A percentile compares a stretch with the other conserved stretches of the same genome.
Evolutionary conservation across 2,888 invertebrate species (phyloP).

Genomic region (Macaria liturata): DNA sequence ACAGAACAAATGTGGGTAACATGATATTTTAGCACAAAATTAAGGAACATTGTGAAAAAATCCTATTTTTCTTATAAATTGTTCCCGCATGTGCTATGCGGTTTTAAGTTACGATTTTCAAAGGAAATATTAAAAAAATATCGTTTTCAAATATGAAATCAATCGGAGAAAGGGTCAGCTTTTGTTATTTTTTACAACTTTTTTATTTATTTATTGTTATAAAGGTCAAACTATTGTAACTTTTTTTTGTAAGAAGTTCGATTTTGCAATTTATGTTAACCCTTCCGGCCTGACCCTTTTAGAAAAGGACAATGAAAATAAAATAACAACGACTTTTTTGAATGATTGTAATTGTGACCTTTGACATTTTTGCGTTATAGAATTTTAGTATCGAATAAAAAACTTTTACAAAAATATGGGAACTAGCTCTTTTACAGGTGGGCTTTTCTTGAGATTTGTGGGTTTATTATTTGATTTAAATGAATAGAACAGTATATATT

Average conservation of each 20-base stretch:
- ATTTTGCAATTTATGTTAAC: constrained; percentile 46
- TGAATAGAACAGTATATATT: too few relatives aligned
- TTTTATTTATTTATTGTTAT: constrained; percentile 2
- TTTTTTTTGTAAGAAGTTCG: not conserved
- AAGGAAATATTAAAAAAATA: constrained; percentile 52
- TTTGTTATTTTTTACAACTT: constrained; percentile 45
- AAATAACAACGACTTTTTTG: constrained; percentile 7
- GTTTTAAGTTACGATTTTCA: constrained; percentile 64
- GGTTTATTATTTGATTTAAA: too few relatives aligned
- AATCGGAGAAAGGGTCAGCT: constrained; percentile 73
- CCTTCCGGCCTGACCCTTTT: constrained; percentile 54
- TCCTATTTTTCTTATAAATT: constrained; percentile 70
- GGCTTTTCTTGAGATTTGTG: too few relatives aligned
- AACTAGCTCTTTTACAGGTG: too few relatives aligned
- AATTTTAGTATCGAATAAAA: too few relatives aligned
- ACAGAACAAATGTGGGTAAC: constrained; percentile 55
- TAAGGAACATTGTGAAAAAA: constrained; percentile 71
- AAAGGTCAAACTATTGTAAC: too few relatives aligned
- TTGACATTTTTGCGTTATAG: constrained; percentile 16
- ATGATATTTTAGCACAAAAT: constrained; percentile 77
- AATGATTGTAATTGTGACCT: constrained; percentile 38
- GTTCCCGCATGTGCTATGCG: constrained; percentile 64
- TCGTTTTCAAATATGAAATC: constrained; percentile 65
- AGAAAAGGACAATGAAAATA: constrained; percentile 23
- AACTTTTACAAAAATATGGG: too few relatives aligned